Base-by-base conservation (phyloP, 2,797 vertebrate species). In the Enteromius fasciolatus region DNA sequence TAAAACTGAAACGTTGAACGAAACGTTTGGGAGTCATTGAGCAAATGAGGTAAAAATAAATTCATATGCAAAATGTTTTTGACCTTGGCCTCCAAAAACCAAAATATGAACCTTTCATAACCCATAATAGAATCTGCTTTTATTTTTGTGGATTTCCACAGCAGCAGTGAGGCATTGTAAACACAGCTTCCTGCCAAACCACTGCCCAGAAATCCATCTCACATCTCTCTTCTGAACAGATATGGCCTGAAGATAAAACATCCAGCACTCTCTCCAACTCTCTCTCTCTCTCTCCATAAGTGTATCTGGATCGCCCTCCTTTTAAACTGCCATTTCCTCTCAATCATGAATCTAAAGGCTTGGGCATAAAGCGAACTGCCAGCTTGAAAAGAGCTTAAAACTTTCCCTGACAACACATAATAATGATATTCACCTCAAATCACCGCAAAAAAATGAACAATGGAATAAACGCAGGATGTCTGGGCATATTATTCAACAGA, bases 381-480 rank as follows among this genome's bases (percentile, higher is more conserved):
- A 73, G 64, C 63, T n/a, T 70, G 41, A 70, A 74, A 59, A n/a
- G 50, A 76, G 80, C 73, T 63, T 69, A 44, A 79, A 85, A 81
- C 64, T 80, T 80, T 75, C 50, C 31, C 61, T 77, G 75, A 80
- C 74, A 69, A n/a, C 10, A 20, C 39, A 74, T 78, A 74, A 85
- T 82, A 69, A 86, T 64, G 72, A 82, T 76, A 82, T 86, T 86
- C 81, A 83, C 66, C 72, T 63, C 17, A 64, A 83, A 82, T 33
- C 59, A 66, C 70, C 57, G 57, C 64, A 44, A 31, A 59, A 31
- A 75, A 76, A 77, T 25, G 28, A 82, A 76, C 67, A 88, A 85
- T 77, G 66, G 67, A 57, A 76, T 76, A 79, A 86, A 86, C 6
- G 25, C 75, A 78, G 33, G 75, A 76, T 64, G 78, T 67, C 80